Base-by-base conservation (phyloP, 2,797 vertebrate genomes). In the Bothrops alternatus region DNA sequence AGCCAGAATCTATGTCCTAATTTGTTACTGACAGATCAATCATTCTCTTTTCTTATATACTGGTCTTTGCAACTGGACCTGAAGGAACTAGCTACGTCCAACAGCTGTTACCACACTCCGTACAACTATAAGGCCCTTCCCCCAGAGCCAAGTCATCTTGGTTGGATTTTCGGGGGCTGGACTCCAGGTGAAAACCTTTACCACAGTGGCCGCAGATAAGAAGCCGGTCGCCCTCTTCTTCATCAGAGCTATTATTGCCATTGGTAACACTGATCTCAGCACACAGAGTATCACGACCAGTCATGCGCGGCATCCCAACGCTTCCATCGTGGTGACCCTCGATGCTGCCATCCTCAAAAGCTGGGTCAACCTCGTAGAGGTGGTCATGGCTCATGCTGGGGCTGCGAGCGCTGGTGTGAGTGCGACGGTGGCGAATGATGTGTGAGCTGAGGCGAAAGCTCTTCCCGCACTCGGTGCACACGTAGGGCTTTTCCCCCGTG, bases 61-160 rank as follows among this genome's bases (percentile, higher is more conserved):
- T 56, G 18, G n/a, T n/a, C 32, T 88, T n/a, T 56, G 12, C 58
- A 37, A 61, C 82, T n/a, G 14, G 65, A 88, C 3, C 53, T 42
- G 16, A 6, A 14, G 25, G 23, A 32, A 61, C 42, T 3, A 7
- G 23, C 96, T 78, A 96, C 93, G 93, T 97, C 96, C 93, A 97
- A 95, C 94, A 97, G 12, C 96, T 96, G 88, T 95, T 97, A 90
- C 97, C 97, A n/a, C 97, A 97, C 73, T 97, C 97, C 0, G 97
- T 95, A 89, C 97, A 97, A 82, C 96, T 97, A 93, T 97, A 97
- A 26, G 97, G 97, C 93, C 97, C 96, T 93, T 97, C 97, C 12
- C 95, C 96, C 0, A 89, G 50, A 90, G 95, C 91, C 91, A 96
- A 20, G 93, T 88, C 96, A n/a, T 95, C 60, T 86, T 63, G 87